phyloP scores from a whole-genome alignment of 2,113 vertebrate species.

The Centropus unirufus region DNA sequence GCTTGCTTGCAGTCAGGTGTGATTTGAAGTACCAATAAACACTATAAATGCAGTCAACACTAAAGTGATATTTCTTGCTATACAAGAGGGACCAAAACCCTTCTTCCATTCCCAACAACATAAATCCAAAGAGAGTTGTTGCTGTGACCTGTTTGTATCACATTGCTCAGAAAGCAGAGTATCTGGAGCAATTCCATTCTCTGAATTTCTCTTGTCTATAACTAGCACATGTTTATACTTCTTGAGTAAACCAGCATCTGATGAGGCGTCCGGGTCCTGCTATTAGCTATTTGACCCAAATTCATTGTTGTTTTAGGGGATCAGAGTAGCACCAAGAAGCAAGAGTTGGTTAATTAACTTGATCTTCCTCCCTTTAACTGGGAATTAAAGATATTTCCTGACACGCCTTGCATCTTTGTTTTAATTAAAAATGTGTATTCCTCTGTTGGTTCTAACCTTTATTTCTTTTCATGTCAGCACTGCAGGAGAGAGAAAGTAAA shows the following conservation, averaged over 20 bases:
- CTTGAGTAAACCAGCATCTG: not conserved
- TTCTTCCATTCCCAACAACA: not conserved
- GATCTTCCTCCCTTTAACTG: not conserved
- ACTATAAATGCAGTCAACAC: rapidly evolving
- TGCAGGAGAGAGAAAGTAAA: not conserved
- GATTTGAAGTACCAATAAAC: not conserved
- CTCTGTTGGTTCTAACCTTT: not conserved
- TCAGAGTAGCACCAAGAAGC: not conserved
- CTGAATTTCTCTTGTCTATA: not conserved
- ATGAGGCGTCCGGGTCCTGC: not conserved
- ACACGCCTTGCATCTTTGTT: not conserved
- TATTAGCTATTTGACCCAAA: not conserved
- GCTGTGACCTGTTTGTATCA: not conserved
- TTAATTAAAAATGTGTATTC: not conserved
- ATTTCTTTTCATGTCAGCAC: not conserved
- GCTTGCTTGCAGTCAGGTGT: not conserved
- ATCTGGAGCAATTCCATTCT: not conserved
- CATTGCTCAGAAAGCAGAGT: not conserved
- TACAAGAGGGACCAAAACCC: not conserved
- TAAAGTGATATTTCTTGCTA: not conserved
- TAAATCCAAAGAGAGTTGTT: not conserved
- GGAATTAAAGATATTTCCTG: not conserved
- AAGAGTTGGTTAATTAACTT: not conserved
- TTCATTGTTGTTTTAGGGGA: not conserved
- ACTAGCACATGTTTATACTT: not conserved